Evolutionary conservation across 2,797 vertebrate species (phyloP), one percentile per base, ranked within the genome.

Genomic region (Oryzias dopingdopingensis): DNA sequence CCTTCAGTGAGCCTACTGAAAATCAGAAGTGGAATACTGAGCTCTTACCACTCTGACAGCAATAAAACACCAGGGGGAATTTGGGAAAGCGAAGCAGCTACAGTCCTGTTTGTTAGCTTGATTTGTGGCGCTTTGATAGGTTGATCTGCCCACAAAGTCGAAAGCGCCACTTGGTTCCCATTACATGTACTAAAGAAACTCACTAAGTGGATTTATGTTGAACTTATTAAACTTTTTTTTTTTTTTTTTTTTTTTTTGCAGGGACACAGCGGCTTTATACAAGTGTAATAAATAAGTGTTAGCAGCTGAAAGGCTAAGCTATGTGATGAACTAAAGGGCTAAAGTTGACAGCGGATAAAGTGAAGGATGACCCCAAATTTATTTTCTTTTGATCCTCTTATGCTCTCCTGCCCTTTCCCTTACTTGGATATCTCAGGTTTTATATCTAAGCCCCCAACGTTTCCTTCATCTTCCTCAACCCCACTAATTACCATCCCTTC

Each of bases 341-440:
- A 26, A 26, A 26, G 26, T 26, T 26, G 6, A 26, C 26, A 26
- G 29, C 29, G 2, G 8, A 32, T 32, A 37, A 37, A 37, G 32
- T 12, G 32, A 37, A 10, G 32, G 12, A 37, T 37, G 10, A 37
- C 7, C 32, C 54, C 52, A 4, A 23, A 23, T 32, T 42, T 80
- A 71, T 82, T 82, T 80, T 69, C 49, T 65, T 79, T 80, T 64
- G 76, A 83, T 75, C 56, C 40, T 42, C 22, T 18, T 48, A 48
- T 55, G 53, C 37, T 58, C 22, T 1, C 41, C 23, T 56, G 44
- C 56, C 8, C 20, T 18, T 45, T 44, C 4, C 23, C 42, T 18
- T n/a, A 32, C 23, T 48, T 43, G 4, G 13, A 59, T 48, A 29
- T 49, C 22, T 32, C 42, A 52, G 22, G 48, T 60, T 52, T 54